These are phyloP conservation scores for Molanna angustata DNA, from an alignment of 2,888 invertebrate species.

Conservation along the genomic window DNA sequence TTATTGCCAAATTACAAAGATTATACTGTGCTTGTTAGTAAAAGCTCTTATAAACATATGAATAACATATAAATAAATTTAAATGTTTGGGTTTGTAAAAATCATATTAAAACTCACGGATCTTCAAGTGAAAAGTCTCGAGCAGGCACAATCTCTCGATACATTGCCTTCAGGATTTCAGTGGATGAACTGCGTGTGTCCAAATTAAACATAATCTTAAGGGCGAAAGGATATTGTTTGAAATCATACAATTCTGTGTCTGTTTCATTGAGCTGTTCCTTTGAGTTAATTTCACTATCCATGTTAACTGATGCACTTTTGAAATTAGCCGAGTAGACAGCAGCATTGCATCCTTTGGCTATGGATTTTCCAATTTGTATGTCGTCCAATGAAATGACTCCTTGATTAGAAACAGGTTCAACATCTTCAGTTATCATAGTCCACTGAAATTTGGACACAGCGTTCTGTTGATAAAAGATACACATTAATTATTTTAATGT, in stretches of 20 bases:
- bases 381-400: constrained; percentile 53
- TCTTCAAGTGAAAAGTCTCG: constrained; percentile 57
- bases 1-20: no score
- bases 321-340: constrained; percentile 69
- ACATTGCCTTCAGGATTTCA: constrained; percentile 75
- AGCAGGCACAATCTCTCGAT: constrained; percentile 77
- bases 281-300: background rate
- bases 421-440: constrained; percentile 48
- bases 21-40: no score
- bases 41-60: no score
- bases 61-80: no score
- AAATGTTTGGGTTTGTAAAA: no score
- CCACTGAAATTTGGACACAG: constrained; percentile 58
- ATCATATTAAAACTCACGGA: no score
- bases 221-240: constrained; percentile 62
- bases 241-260: constrained; percentile 17
- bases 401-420: constrained; percentile 40
- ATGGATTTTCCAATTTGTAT: constrained; percentile 68
- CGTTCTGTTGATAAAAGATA: constrained; percentile 47
- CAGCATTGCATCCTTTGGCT: constrained; percentile 79
- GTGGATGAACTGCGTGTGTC: constrained; percentile 78
- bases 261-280: constrained; percentile 26
- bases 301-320: constrained; percentile 11
- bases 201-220: constrained; percentile 93
- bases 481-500: no score